Evolutionary conservation across 2,888 invertebrate genomes (phyloP).

Genomic region (Tenthredo scrophulariae): DNA sequence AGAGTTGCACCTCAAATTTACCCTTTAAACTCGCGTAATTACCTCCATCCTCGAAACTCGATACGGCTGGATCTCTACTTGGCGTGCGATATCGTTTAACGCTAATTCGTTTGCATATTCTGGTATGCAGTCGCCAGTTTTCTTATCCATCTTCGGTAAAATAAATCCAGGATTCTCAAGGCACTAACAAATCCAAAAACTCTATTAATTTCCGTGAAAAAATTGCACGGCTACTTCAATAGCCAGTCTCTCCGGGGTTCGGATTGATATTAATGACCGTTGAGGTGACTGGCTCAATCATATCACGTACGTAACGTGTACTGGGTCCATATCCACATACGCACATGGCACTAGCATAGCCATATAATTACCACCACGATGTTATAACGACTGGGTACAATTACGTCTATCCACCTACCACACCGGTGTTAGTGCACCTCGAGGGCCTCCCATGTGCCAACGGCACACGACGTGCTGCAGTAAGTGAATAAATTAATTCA

Average conservation of each 20-base stretch:
- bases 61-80: background rate
- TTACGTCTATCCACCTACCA: conserved; percentile 1
- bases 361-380: background rate
- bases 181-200: background rate
- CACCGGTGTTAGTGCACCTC: background rate
- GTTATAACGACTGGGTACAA: conserved; percentile 14
- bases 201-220: background rate
- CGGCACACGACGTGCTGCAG: conserved; percentile 16
- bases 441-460: background rate
- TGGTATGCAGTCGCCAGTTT: background rate
- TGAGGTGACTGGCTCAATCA: conserved; percentile 11
- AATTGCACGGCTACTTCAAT: background rate
- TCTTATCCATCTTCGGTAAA: background rate
- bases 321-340: background rate
- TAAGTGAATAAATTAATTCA: conserved; percentile 35
- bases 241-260: background rate
- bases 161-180: background rate
- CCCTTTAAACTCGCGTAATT: conserved; percentile 72
- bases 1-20: conserved; percentile 62
- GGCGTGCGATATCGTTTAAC: conserved; percentile 12
- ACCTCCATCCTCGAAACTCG: conserved; percentile 7
- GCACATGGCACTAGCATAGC: background rate
- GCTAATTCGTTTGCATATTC: background rate
- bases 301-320: background rate
- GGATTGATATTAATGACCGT: background rate